Evolutionary conservation across 2,113 vertebrate species (phyloP).

Genomic region (Labeo catla): DNA sequence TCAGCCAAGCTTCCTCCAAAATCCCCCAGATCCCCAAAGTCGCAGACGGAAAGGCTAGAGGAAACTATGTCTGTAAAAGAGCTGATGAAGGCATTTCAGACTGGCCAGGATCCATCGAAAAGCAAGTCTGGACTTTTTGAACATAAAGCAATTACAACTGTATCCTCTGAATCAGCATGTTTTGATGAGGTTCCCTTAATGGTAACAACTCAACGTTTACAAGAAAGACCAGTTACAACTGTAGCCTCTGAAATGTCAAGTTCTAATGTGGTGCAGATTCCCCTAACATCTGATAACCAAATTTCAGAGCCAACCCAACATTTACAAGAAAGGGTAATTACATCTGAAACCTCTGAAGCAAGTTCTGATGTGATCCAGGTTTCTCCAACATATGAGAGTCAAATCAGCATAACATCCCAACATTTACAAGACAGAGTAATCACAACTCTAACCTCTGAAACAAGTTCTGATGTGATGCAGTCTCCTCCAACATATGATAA

Average conservation of each 20-base stretch:
- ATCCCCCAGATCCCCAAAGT: conserved; percentile 79
- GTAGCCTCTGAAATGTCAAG: conserved; percentile 51
- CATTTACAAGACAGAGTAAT: conserved; percentile 50
- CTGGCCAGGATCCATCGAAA: conserved; percentile 94
- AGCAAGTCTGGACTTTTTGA: conserved; percentile 91
- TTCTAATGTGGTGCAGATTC: conserved; percentile 21
- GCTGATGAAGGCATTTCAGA: conserved; percentile 95
- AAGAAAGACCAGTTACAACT: conserved; percentile 49
- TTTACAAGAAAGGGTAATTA: conserved; percentile 48
- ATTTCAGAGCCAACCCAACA: neutral
- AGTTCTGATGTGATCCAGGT: conserved; percentile 20
- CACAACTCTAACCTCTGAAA: conserved; percentile 54
- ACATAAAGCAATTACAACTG: conserved; percentile 76
- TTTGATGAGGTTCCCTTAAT: conserved; percentile 43
- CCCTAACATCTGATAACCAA: conserved; percentile 38
- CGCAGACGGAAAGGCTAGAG: conserved; percentile 87
- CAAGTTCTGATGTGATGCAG: conserved; percentile 23
- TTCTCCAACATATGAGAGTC: conserved; percentile 33
- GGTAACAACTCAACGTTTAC: conserved; percentile 3
- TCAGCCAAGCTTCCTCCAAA: conserved; percentile 75
- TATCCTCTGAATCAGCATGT: conserved; percentile 54
- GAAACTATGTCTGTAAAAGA: conserved; percentile 96
- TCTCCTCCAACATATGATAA: conserved; percentile 32
- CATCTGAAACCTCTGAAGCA: conserved; percentile 54
- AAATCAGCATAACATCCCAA: neutral